Evolutionary conservation across 2,888 invertebrate species (phyloP).

Genomic region (Apomyelois bistriatella): DNA sequence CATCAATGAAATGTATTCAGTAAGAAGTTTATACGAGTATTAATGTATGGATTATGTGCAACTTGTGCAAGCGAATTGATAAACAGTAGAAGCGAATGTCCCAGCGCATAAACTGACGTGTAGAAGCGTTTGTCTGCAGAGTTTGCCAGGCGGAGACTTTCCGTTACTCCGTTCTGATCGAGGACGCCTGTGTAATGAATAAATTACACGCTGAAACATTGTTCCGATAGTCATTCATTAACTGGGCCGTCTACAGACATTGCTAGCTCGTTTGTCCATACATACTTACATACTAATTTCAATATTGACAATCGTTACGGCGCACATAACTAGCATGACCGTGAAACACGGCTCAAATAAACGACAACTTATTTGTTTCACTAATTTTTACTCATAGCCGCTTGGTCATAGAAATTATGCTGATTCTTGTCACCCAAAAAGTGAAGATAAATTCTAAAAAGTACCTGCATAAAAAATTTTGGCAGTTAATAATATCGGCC

Average conservation of each 20-base stretch:
- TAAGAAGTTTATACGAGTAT: too few relatives aligned
- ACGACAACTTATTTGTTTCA: constrained; percentile 42
- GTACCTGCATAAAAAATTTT: too few relatives aligned
- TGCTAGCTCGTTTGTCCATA: constrained; percentile 42
- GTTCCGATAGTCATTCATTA: constrained; percentile 72
- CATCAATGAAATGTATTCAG: neutral
- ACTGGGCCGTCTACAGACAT: constrained; percentile 51
- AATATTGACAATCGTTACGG: constrained; percentile 66
- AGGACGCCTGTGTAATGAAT: constrained; percentile 77
- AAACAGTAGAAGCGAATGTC: constrained; percentile 3
- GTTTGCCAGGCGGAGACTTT: constrained; percentile 68
- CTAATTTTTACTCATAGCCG: constrained; percentile 26
- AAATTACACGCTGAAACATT: constrained; percentile 80
- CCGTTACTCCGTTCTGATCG: constrained; percentile 65
- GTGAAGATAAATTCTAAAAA: neutral
- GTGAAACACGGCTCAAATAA: constrained; percentile 42
- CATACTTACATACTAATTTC: constrained; percentile 46
- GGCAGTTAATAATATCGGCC: too few relatives aligned
- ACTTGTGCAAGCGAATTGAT: neutral
- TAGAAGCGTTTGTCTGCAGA: constrained; percentile 36
- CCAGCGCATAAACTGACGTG: constrained; percentile 26
- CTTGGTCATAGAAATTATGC: neutral
- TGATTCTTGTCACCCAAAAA: neutral
- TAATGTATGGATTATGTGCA: neutral
- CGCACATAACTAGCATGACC: constrained; percentile 42